Evolutionary conservation across 2,888 invertebrate genomes (phyloP), one percentile per base, ranked within the genome.

Genomic region (Boloria selene): DNA sequence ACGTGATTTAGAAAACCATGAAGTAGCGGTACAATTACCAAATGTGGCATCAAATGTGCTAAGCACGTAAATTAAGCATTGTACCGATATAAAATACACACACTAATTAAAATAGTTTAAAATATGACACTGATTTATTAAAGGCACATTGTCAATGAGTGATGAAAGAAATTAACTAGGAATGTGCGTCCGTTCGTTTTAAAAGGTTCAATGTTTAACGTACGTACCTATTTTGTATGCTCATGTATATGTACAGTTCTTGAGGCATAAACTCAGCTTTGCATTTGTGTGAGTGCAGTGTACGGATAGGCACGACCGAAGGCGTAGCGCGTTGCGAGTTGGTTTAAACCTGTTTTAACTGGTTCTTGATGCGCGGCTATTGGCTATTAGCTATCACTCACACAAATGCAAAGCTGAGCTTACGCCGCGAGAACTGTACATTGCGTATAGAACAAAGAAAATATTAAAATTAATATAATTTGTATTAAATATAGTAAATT

Each of bases 381-480:
- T n/a, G n/a, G n/a, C n/a, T n/a, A n/a, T n/a, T n/a, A n/a, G n/a
- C n/a, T n/a, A n/a, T n/a, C n/a, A n/a, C n/a, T n/a, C n/a, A n/a
- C n/a, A n/a, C n/a, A n/a, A n/a, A n/a, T n/a, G n/a, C n/a, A n/a
- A n/a, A n/a, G n/a, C n/a, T n/a, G n/a, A n/a, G n/a, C n/a, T n/a
- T n/a, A n/a, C n/a, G n/a, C n/a, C n/a, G n/a, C n/a, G n/a, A n/a
- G n/a, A n/a, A n/a, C n/a, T n/a, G 10, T n/a, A 56, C 22, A 55
- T 50, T 55, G 56, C 42, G 50, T 50, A 63, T 2, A 51, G 56
- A 55, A 51, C 22, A n/a, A 50, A 38, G n/a, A 16, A 50, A 22
- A 59, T 52, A 14, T 52, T 59, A 42, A 26, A 51, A 44, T 67
- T 26, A 52, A 18, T 31, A 58, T 49, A 69, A 54, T 59, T 59